Conservation (phyloP, 2,797 vertebrate species). For the Diceros bicornis region DNA sequence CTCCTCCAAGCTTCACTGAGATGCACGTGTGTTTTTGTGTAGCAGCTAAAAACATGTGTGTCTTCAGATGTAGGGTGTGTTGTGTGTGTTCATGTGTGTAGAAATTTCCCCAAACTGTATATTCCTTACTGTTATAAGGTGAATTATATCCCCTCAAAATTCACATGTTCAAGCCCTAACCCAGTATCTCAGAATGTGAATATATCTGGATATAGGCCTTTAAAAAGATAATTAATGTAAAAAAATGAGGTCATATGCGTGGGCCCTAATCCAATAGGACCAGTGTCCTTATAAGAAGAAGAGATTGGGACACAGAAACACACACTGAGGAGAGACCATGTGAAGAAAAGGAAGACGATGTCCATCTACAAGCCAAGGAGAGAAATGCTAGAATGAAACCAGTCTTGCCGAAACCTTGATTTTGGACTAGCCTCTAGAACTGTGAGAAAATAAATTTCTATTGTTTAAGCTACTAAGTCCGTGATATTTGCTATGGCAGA, state of each 20-base stretch:
- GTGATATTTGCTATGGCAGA: not conserved
- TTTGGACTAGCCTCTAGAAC: not conserved
- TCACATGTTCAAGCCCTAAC: not conserved
- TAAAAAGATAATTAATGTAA: not conserved
- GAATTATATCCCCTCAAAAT: not conserved
- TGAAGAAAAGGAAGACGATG: not conserved
- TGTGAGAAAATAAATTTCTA: not conserved
- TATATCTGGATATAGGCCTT: not conserved
- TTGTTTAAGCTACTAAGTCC: not conserved
- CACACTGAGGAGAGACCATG: not conserved
- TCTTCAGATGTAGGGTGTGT: not conserved
- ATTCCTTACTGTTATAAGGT: not conserved
- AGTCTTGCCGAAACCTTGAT: not conserved
- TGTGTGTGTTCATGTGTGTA: not conserved
- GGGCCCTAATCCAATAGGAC: not conserved
- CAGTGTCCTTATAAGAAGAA: not conserved
- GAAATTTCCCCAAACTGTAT: not conserved
- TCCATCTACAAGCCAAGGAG: not conserved
- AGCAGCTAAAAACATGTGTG: constrained; percentile 19
- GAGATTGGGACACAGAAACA: not conserved
- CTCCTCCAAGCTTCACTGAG: not conserved
- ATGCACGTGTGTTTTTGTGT: not conserved
- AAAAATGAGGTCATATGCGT: not conserved
- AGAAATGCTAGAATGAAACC: not conserved
- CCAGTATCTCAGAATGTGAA: not conserved